These are phyloP conservation scores for Rhyacophila brunnea DNA, from an alignment of 1,140 invertebrate species.

Conservation along the genomic window DNA sequence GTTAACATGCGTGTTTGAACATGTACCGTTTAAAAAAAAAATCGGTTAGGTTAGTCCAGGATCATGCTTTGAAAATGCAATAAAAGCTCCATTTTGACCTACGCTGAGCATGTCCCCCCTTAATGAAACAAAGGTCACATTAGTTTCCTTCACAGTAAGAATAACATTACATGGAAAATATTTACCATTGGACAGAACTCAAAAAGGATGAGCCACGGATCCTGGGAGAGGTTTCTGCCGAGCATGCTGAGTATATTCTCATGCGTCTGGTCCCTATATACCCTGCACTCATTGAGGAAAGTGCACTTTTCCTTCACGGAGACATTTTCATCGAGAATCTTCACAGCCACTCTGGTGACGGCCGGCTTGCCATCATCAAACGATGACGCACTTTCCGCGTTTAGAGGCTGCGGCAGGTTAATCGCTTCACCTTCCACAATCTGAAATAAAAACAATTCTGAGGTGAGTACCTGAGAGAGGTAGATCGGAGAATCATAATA, in stretches of 20 bases:
- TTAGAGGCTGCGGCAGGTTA: constrained; percentile 47
- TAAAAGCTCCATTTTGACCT: no score
- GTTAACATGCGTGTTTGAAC: no score
- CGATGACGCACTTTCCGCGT: constrained; percentile 16
- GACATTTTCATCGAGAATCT: constrained; percentile 69
- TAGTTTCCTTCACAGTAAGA: no score
- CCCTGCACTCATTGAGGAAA: constrained; percentile 65
- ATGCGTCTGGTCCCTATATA: constrained; percentile 61
- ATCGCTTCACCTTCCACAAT: constrained; percentile 69
- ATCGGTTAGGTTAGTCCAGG: no score
- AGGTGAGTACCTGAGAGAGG: no score
- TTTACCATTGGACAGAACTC: constrained; percentile 59
- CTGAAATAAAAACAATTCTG: constrained; percentile 47
- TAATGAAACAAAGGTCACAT: no score
- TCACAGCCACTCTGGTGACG: constrained; percentile 55
- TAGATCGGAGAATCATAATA: no score
- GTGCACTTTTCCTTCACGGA: constrained; percentile 62
- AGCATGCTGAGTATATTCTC: constrained; percentile 58
- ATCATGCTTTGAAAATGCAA: no score
- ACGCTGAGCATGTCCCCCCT: no score
- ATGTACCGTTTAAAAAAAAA: no score
- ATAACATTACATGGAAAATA: constrained; percentile 11
- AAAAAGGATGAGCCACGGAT: constrained; percentile 63
- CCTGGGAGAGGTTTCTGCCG: constrained; percentile 56
- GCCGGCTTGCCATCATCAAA: background rate